Evolutionary conservation across 2,888 invertebrate genomes (phyloP).

Genomic region (Pseudoips prasinana): DNA sequence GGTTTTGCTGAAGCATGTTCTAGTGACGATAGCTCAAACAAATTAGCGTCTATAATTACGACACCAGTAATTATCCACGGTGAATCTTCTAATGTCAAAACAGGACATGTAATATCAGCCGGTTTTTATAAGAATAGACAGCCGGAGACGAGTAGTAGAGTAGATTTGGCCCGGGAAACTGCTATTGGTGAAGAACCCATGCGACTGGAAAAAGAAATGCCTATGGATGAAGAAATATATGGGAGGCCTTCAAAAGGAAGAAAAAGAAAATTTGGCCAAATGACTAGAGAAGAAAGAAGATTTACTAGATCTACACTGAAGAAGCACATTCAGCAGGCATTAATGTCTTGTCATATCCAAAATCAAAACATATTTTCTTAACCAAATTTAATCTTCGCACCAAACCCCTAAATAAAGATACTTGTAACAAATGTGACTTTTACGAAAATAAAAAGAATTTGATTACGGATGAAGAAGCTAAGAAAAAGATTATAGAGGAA

Average conservation of each 20-base stretch:
- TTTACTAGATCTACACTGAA: constrained; percentile 11
- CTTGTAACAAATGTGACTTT: constrained; percentile 11
- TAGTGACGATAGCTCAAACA: constrained; percentile 5
- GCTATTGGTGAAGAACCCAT: constrained; percentile 1
- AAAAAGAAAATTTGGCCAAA: constrained; percentile 9
- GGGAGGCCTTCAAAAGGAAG: constrained; percentile 13
- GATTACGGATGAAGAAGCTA: constrained; percentile 5
- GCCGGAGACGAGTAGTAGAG: background rate
- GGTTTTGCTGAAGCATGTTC: constrained; percentile 1
- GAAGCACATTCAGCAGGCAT: constrained; percentile 9
- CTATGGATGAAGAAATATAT: constrained; percentile 1
- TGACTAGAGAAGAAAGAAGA: too few species aligned
- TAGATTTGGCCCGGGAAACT: constrained; percentile 1
- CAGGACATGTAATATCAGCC: too few species aligned
- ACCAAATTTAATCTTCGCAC: constrained; percentile 15
- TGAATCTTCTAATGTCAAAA: constrained; percentile 1
- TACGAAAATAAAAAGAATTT: constrained; percentile 7
- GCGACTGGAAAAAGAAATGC: constrained; percentile 3
- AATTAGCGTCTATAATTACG: constrained; percentile 6
- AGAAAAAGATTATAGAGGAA: constrained; percentile 8
- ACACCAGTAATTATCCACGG: constrained; percentile 2
- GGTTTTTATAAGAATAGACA: too few species aligned
- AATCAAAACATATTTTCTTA: too few species aligned
- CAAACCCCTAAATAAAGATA: constrained; percentile 16
- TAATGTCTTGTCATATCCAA: constrained; percentile 6